Evolutionary conservation across 2,113 vertebrate species (phyloP), one percentile per base, ranked within the genome.

Genomic region (Romanogobio albipinnatus): DNA sequence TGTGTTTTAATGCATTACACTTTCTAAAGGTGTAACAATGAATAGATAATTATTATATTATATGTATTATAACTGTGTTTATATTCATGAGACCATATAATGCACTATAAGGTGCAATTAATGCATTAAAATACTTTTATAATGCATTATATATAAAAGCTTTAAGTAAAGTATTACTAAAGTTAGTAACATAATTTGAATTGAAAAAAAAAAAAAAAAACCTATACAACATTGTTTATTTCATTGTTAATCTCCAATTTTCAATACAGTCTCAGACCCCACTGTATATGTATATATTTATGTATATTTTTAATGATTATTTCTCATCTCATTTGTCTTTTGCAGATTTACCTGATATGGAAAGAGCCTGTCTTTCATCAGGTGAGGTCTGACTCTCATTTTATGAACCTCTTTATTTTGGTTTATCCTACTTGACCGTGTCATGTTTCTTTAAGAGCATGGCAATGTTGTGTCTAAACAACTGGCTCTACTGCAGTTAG

Each of bases 311-410:
- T 3, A n/a, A 4, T 1, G 33, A 81, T 33, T 29, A 15, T 29
- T 66, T 33, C 7, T 29, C 4, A 39, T 73, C 4, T 71, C 19
- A 24, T 49, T 19, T 79, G 11, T 77, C 58, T 17, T 26, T 9
- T 47, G 9, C 87, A 99, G 98, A 94, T 99, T 82, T 99, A 99
- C 92, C 90, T 99, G 83, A 94, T 95, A 83, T 98, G 96, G 95
- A 98, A 99, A 89, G 97, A 99, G 85, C 98, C 98, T 24, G 91
- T 99, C 61, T 99, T 99, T 90, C 98, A 99, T 92, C 98, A 99
- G 97, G 98, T 99, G 93, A 95, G 88, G 90, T 49, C 13, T 19
- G 0, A 24, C n/a, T 47, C 5, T 74, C 4, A 22, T 47, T 14
- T n/a, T 56, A 11, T 19, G 39, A 51, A 19, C 45, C 1, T 45